Percentiles rank a stretch among this genome's conserved stretches.
Conservation (phyloP, 1,140 invertebrate species). For the Scaptomyza hsui region DNA sequence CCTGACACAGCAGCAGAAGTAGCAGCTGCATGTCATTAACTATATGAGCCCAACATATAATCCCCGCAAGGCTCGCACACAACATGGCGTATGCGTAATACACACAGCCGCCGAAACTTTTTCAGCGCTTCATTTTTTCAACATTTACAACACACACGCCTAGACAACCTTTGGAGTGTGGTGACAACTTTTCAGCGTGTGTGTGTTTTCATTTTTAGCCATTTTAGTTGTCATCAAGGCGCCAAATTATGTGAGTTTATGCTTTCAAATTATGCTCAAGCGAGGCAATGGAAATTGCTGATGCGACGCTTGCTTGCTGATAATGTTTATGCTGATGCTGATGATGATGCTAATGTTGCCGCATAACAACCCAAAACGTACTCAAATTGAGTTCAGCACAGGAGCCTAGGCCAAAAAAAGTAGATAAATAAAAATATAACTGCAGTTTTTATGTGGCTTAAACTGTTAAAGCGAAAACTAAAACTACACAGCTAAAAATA, state of each 20-base stretch:
- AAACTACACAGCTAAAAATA: slow-evolving; percentile 1
- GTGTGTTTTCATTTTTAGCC: slow-evolving; percentile 28
- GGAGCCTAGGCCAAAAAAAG: neutral
- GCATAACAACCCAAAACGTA: slow-evolving; percentile 21
- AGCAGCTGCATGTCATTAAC: slow-evolving; percentile 81
- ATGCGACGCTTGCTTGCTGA: slow-evolving; percentile 47
- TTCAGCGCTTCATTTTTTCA: slow-evolving; percentile 74
- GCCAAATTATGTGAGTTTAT: slow-evolving; percentile 76
- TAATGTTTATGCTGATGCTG: slow-evolving; percentile 44
- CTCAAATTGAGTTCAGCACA: neutral
- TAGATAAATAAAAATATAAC: slow-evolving; percentile 7
- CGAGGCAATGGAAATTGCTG: slow-evolving; percentile 39
- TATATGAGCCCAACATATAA: slow-evolving; percentile 63
- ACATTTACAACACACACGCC: slow-evolving; percentile 60
- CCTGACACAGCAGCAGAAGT: slow-evolving; percentile 29
- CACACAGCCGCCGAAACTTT: slow-evolving; percentile 50
- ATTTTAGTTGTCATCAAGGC: slow-evolving; percentile 59
- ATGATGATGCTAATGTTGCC: slow-evolving; percentile 33
- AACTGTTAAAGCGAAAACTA: slow-evolving; percentile 29
- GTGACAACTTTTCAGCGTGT: slow-evolving; percentile 47
- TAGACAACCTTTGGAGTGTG: slow-evolving; percentile 12
- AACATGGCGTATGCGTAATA: slow-evolving; percentile 66
- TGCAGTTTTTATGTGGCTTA: slow-evolving; percentile 41
- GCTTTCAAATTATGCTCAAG: slow-evolving; percentile 72
- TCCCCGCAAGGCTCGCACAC: slow-evolving; percentile 37